Evolutionary conservation across 2,888 invertebrate genomes (phyloP), one percentile per base, ranked within the genome.

Genomic region (Harpagoxenus sublaevis): DNA sequence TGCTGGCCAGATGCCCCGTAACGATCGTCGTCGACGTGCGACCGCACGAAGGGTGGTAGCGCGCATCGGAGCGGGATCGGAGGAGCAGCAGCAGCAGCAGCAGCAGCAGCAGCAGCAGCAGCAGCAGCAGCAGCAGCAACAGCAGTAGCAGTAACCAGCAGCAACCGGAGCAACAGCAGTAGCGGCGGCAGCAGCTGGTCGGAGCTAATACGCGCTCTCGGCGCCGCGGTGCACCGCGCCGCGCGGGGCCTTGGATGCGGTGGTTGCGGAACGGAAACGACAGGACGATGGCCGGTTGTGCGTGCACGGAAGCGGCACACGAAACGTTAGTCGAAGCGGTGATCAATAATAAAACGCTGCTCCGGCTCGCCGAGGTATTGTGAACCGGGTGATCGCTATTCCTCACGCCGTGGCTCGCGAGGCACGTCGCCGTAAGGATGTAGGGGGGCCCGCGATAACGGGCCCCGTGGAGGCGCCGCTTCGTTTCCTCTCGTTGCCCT

Each of bases 391-490:
- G 85, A 88, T 74, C 74, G 84, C 89, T 78, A n/a, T 51, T 28
- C 12, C 23, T 55, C 66, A 35, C 83, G 65, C 65, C 28, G 65
- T 45, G 73, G 18, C 65, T 65, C 53, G 55, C 66, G 55, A 60
- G 31, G 23, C 35, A 84, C 55, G 85, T 84, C 71, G 68, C 73
- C 83, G 71, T 75, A 73, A 92, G 91, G 88, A 92, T 92, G 92
- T 92, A 91, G 89, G 84, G 90, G 88, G 92, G 89, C 88, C 91
- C 89, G 87, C 45, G 51, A 48, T 23, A 79, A 51, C 83, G 87
- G 92, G 92, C 92, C 92, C 92, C 89, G 81, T 75, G 73, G 89
- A 90, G 92, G 84, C 57, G 79, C 89, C 88, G 81, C 86, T 66
- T 66, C 77, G 86, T 81, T 91, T 86, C 84, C 85, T 73, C 53